Evolutionary conservation across 2,888 invertebrate genomes (phyloP), one percentile per base, ranked within the genome.

Genomic region (Phortica okadai): DNA sequence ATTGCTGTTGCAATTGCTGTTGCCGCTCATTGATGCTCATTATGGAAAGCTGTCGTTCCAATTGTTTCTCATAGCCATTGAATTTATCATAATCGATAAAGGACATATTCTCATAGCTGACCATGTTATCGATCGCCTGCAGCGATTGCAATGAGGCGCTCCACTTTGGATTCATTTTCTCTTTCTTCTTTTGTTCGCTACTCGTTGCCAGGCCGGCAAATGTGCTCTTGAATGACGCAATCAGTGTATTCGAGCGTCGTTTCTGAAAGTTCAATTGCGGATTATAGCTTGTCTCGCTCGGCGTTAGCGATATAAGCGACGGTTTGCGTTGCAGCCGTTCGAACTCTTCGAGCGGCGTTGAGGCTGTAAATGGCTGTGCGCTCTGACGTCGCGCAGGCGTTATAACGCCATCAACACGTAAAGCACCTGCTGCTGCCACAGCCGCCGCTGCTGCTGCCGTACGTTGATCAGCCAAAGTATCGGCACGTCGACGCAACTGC

Each of bases 31-130:
- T 89, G 14, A 90, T 80, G 74, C 91, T 91, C 76, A 88, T 80
- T 14, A 88, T 79, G 11, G 90, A 91, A 14, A 91, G 80, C 76
- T 88, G 89, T 4, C 88, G 88, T 73, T 91, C 91, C 70, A 92
- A 79, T 62, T 90, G 89, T 76, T 90, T 89, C 80, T 92, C 92
- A 74, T 92, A 92, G 76, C 91, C 91, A 80, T 93, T 92, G 76
- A 93, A 91, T 76, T 92, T 92, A 82, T 93, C 93, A 80, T 93
- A 93, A 84, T 93, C 92, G 66, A 93, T 92, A 84, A 93, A 93
- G 83, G 93, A 93, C 86, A 93, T 91, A 82, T 93, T 93, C 78
- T 93, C 92, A 85, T 93, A 93, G 87, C 93, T 93, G 79, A 93
- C 93, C 91, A 92, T 92, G 62, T 92, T 91, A 82, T 93, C 93